Base-by-base conservation (phyloP, 2,113 vertebrate genomes). In the Hepsetus odoe region DNA sequence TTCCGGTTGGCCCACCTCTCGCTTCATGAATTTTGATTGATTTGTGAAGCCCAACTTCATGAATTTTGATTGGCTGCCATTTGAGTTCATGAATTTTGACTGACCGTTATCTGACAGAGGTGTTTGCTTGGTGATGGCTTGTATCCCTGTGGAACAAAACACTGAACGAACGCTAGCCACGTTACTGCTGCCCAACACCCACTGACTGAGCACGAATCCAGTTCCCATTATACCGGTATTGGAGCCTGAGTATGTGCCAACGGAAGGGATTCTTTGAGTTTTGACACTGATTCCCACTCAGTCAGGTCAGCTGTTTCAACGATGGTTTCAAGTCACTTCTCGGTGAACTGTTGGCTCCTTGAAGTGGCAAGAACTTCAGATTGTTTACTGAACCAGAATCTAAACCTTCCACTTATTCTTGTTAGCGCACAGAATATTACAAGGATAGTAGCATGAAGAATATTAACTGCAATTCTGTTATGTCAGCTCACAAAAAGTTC, bases 11-110 rank as follows among this genome's bases (percentile, higher is more conserved):
- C 44, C 28, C 35, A 11, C 62, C 61, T 53, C 59, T 53, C 42
- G 65, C n/a, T 65, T 65, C 73, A 64, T 75, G 73, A 75, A 73
- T 73, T 72, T 72, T 58, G 70, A 72, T 72, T 40, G 53, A 58
- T 56, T 16, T 49, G 46, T 1, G 4, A 22, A 22, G 14, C 22
- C 55, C 30, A 33, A 40, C 51, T 72, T 58, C 70, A 72, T 72
- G 70, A 72, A 74, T 74, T 74, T 74, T 74, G 56, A 74, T 42
- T 62, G 58, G 72, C n/a, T 64, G 26, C 72, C 59, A 59, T 24
- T 18, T 49, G 58, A 33, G 40, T 62, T 74, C 49, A 74, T 74
- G 72, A 74, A 64, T 64, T 33, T 75, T 65, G 59, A 75, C 53
- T 65, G 42, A 59, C 42, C 13, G 28, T 75, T 64, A 75, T 75